A percentile compares a stretch with the other conserved stretches of the same genome.
Evolutionary conservation across 1,140 invertebrate genomes (phyloP).

Genomic region (Cydia splendana): DNA sequence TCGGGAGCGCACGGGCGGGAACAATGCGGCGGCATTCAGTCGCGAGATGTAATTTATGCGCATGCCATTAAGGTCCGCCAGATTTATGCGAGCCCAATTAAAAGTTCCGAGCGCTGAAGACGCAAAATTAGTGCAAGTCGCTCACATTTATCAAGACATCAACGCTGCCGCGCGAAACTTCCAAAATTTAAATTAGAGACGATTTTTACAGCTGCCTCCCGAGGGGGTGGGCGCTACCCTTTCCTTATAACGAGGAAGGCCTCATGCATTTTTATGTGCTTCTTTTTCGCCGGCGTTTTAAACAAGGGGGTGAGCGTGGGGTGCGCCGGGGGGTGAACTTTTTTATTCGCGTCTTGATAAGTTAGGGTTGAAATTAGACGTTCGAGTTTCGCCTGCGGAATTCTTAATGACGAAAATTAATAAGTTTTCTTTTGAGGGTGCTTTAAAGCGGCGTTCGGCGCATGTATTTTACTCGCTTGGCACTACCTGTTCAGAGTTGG

Average conservation of each 20-base stretch:
- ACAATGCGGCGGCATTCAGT: conserved; percentile 55
- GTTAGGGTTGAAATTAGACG: conserved; percentile 80
- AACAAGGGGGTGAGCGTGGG: conserved; percentile 79
- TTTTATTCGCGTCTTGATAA: conserved; percentile 81
- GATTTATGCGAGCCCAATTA: conserved; percentile 78
- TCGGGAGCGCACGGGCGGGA: background rate
- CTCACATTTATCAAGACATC: conserved; percentile 79
- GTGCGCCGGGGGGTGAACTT: conserved; percentile 71
- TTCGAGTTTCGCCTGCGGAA: conserved; percentile 79
- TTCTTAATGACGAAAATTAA: conserved; percentile 80
- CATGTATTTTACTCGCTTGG: conserved; percentile 27
- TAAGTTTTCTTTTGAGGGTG: conserved; percentile 77
- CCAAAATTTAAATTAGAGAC: conserved; percentile 80
- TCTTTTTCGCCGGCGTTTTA: conserved; percentile 81
- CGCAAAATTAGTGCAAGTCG: conserved; percentile 77
- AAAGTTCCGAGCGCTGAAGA: conserved; percentile 74
- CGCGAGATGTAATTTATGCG: conserved; percentile 71
- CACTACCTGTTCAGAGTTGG: conserved; percentile 9
- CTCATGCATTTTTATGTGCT: conserved; percentile 82
- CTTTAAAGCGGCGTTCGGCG: conserved; percentile 52
- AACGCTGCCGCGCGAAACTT: conserved; percentile 76
- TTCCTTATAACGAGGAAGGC: conserved; percentile 81
- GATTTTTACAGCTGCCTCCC: conserved; percentile 79
- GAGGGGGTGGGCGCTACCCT: conserved; percentile 73
- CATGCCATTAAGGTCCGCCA: conserved; percentile 58